These are phyloP conservation scores for Charina bottae DNA, from an alignment of 2,113 vertebrate species.

Conservation along the genomic window DNA sequence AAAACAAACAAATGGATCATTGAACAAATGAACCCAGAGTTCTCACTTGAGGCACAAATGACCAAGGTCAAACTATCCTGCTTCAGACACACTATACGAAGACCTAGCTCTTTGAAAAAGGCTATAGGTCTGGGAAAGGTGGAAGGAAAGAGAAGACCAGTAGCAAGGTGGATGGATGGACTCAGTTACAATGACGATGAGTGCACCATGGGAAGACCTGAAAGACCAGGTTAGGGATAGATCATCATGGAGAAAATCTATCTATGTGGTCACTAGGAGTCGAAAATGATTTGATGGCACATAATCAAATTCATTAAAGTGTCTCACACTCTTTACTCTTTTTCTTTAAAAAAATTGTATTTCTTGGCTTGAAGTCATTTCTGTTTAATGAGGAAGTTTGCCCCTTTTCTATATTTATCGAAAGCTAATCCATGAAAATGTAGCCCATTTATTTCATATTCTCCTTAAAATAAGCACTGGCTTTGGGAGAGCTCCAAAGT, in stretches of 20 bases:
- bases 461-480: not conserved
- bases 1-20: not conserved
- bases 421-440: not conserved
- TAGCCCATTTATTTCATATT: not conserved
- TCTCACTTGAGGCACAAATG: no score
- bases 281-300: not conserved
- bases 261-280: not conserved
- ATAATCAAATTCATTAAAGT: not conserved
- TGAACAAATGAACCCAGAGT: no score
- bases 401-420: not conserved
- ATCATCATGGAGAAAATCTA: not conserved
- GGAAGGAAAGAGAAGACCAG: not conserved
- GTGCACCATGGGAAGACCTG: not conserved
- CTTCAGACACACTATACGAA: not conserved
- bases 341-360: not conserved
- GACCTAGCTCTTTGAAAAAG: not conserved
- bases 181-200: not conserved
- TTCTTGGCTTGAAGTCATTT: not conserved
- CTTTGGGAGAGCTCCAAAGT: not conserved
- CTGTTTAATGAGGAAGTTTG: not conserved
- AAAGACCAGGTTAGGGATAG: not conserved
- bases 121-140: not conserved
- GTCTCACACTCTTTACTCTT: not conserved
- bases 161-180: not conserved
- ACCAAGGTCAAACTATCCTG: no score